A percentile compares a stretch with the other conserved stretches of the same genome.
Evolutionary conservation across 2,888 invertebrate genomes (phyloP).

Genomic region (Brachyopa scutellaris): DNA sequence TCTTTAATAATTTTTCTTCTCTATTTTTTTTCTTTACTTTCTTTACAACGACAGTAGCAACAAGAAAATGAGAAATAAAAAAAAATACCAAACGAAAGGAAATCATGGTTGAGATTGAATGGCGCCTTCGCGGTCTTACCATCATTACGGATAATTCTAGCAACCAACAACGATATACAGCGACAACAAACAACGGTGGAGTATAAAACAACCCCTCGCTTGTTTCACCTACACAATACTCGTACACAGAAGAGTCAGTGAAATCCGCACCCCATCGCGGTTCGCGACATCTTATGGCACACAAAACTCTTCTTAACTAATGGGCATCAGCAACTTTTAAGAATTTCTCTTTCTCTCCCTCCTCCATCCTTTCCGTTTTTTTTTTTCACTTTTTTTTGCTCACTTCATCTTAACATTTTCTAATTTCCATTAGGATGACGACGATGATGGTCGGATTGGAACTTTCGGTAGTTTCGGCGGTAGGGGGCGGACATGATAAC

Average conservation of each 20-base stretch:
- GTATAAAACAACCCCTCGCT: conserved; percentile 43
- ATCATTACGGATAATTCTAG: conserved; percentile 71
- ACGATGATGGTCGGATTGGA: conserved; percentile 29
- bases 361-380: conserved; percentile 5
- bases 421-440: conserved; percentile 69
- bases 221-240: conserved; percentile 53
- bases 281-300: conserved; percentile 68
- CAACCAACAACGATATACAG: conserved; percentile 58
- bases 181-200: conserved; percentile 58
- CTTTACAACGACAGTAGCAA: conserved; percentile 5
- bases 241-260: conserved; percentile 24
- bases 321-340: conserved; percentile 71
- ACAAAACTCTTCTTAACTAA: conserved; percentile 71
- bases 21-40: conserved; percentile 10
- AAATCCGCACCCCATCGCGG: conserved; percentile 60
- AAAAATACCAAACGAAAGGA: conserved; percentile 52
- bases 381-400: conserved; percentile 39
- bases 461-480: conserved; percentile 16
- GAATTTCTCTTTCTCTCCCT: conserved; percentile 21
- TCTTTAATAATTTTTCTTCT: conserved; percentile 64
- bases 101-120: conserved; percentile 70
- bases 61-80: neutral
- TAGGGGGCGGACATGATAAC: conserved; percentile 36
- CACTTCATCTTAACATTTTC: conserved; percentile 63
- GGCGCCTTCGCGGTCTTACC: conserved; percentile 71